Evolutionary conservation across 2,888 invertebrate species (phyloP).

Genomic region (Tryphoninae sp.): DNA sequence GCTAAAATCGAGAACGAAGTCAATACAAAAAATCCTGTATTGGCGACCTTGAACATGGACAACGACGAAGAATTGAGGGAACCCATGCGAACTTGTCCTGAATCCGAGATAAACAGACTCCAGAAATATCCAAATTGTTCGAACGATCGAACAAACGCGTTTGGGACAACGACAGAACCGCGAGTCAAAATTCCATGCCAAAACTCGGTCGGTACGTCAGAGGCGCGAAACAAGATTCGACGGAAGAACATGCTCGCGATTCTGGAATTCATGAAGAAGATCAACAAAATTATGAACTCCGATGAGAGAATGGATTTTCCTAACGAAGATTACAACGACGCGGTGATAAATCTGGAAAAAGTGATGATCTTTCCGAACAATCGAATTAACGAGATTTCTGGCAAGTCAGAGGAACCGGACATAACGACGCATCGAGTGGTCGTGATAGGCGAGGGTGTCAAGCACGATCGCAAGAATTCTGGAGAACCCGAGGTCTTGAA

Average conservation of each 20-base stretch:
- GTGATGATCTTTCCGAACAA: constrained; percentile 59
- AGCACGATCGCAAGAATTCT: constrained; percentile 29
- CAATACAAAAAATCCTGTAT: neutral
- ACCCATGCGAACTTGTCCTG: constrained; percentile 18
- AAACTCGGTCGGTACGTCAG: neutral
- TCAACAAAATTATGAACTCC: constrained; percentile 65
- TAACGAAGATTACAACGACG: constrained; percentile 44
- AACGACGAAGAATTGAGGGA: constrained; percentile 36
- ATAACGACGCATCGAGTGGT: constrained; percentile 45
- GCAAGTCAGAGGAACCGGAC: neutral
- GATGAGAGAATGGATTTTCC: constrained; percentile 45
- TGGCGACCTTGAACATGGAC: constrained; percentile 1
- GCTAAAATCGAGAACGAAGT: neutral
- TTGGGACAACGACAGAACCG: neutral
- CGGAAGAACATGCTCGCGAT: constrained; percentile 69
- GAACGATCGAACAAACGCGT: neutral
- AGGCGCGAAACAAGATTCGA: constrained; percentile 38
- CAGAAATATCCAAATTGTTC: constrained; percentile 1
- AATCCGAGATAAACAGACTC: constrained; percentile 1
- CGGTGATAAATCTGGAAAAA: constrained; percentile 60
- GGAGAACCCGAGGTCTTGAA: constrained; percentile 27
- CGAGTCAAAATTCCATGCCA: neutral
- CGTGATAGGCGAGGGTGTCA: constrained; percentile 58
- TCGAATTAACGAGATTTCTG: neutral
- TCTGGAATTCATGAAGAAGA: constrained; percentile 68